Evolutionary conservation across 1,140 invertebrate genomes (phyloP).

Genomic region (Bombus soroeensis): DNA sequence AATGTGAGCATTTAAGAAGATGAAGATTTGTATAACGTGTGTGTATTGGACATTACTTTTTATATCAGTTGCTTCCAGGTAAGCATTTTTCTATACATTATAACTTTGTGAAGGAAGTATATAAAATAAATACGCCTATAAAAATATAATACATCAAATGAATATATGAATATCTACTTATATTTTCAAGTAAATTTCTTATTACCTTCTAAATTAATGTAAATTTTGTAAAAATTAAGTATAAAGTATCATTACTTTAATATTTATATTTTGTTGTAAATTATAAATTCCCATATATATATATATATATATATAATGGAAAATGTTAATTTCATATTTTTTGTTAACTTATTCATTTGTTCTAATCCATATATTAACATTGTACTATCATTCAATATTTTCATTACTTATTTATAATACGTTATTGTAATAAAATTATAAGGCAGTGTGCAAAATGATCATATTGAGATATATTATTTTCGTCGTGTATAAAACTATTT

Average conservation of each 20-base stretch:
- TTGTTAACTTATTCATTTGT: too few species aligned
- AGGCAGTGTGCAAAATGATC: neutral
- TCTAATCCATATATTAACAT: too few species aligned
- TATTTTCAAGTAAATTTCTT: neutral
- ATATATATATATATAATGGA: too few species aligned
- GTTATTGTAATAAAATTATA: neutral
- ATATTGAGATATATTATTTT: too few species aligned
- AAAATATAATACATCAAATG: neutral
- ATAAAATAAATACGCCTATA: too few species aligned
- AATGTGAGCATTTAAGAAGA: slow-evolving; percentile 73
- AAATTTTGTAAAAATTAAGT: neutral
- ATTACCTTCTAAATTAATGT: neutral
- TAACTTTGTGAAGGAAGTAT: neutral
- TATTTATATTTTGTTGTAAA: too few species aligned
- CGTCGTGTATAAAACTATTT: too few species aligned
- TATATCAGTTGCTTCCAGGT: slow-evolving; percentile 84
- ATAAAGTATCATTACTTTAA: too few species aligned
- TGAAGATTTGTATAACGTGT: slow-evolving; percentile 83
- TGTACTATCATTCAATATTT: neutral
- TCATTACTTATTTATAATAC: neutral
- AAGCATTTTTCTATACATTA: slow-evolving; percentile 32
- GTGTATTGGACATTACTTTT: slow-evolving; percentile 85
- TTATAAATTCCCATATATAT: too few species aligned
- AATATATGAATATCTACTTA: neutral
- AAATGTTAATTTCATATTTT: too few species aligned